Percentiles rank a stretch among this genome's conserved stretches.
These are phyloP conservation scores for Xenopus tropicalis DNA, from an alignment of 2,113 vertebrate genomes.

Conservation along the genomic window DNA sequence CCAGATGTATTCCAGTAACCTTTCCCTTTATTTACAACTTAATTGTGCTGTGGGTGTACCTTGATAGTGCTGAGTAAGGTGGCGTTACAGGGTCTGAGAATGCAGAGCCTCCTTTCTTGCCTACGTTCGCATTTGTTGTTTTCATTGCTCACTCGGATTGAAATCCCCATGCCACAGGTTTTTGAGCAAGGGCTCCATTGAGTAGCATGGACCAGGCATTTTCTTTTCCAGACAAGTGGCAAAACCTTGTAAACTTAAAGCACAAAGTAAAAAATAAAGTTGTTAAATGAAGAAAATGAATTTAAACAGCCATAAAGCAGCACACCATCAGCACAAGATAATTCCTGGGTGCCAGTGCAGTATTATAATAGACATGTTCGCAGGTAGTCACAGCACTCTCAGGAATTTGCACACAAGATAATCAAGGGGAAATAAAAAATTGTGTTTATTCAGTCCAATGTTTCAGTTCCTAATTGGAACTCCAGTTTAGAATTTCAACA, in stretches of 20 bases:
- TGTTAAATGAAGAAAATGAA: background rate
- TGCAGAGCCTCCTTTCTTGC: slow-evolving; percentile 83
- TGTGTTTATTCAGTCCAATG: no score
- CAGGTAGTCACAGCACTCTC: no score
- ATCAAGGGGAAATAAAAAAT: no score
- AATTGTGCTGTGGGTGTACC: slow-evolving; percentile 62
- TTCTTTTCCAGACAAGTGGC: slow-evolving; percentile 86
- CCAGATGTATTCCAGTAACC: no score
- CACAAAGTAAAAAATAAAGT: slow-evolving; percentile 3
- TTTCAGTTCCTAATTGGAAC: no score
- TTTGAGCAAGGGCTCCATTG: slow-evolving; percentile 90
- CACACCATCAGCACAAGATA: no score
- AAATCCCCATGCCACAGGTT: slow-evolving; percentile 90
- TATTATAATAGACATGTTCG: no score
- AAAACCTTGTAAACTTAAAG: slow-evolving; percentile 87
- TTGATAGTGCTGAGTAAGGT: slow-evolving; percentile 67
- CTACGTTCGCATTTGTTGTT: slow-evolving; percentile 88
- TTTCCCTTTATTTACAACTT: no score
- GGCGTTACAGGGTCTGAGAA: slow-evolving; percentile 80
- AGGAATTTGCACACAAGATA: no score
- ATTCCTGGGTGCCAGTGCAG: no score
- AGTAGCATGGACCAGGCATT: slow-evolving; percentile 87
- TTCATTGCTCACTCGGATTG: slow-evolving; percentile 83
- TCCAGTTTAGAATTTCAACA: no score
- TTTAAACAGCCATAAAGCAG: no score